Evolutionary conservation across 1,140 invertebrate species (phyloP).

Genomic region (Eueides isabella): DNA sequence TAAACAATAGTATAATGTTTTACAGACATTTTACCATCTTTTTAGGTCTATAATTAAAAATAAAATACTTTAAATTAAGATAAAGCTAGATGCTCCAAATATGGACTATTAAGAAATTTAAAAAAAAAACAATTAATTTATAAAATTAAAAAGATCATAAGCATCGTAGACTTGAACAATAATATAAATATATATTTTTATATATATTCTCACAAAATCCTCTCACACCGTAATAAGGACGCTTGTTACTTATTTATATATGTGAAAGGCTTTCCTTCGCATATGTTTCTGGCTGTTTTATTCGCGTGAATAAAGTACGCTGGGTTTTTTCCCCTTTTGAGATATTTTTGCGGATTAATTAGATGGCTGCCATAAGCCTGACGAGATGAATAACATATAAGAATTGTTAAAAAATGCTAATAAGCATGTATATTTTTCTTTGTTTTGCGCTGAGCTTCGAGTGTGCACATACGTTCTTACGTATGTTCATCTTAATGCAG

Average conservation of each 20-base stretch:
- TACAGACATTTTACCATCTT: too few relatives aligned
- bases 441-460: background rate
- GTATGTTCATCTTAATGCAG: background rate
- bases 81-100: too few relatives aligned
- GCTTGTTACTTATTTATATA: slow-evolving; percentile 68
- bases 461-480: background rate
- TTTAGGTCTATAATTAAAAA: too few relatives aligned
- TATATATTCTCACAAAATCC: background rate
- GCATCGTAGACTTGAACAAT: too few relatives aligned
- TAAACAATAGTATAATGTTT: too few relatives aligned
- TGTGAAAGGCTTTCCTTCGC: slow-evolving; percentile 61
- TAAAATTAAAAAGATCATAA: too few relatives aligned
- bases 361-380: slow-evolving; percentile 40
- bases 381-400: slow-evolving; percentile 19
- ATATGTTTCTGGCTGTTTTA: slow-evolving; percentile 73
- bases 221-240: slow-evolving; percentile 30
- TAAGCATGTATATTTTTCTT: slow-evolving; percentile 12
- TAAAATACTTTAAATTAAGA: too few relatives aligned
- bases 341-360: slow-evolving; percentile 50
- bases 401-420: slow-evolving; percentile 29
- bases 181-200: background rate
- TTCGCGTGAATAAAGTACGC: slow-evolving; percentile 69
- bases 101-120: too few relatives aligned
- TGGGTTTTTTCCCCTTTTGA: slow-evolving; percentile 46
- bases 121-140: too few relatives aligned